Base-by-base conservation (phyloP, 2,888 invertebrate genomes). In the Mystacides longicornis region DNA sequence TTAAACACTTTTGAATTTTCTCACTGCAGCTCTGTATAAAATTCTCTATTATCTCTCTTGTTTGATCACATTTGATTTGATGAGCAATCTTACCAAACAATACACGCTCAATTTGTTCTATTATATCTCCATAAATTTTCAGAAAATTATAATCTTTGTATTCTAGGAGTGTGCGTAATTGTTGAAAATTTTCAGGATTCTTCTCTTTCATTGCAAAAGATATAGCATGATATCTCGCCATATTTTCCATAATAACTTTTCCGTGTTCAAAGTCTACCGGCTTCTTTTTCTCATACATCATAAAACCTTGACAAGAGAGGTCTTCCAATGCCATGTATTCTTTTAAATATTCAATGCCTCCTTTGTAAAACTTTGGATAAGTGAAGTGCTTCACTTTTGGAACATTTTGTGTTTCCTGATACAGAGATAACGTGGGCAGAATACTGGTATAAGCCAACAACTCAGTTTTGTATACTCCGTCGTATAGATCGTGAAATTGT, bases 181-280 rank as follows among this genome's bases (percentile, higher is more conserved):
- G 7, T 20, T 57, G 49, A 1, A 21, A 49, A 1, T 45, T 47
- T 18, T 52, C 46, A 27, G 59, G 62, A 20, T 61, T 54, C 37
- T 61, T 60, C 9, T 62, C 55, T 27, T 52, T 53, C 33, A 64
- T 47, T 1, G 60, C 65, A 46, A 63, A 62, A 4, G 64, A 63
- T 11, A 62, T n/a, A 2, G 63, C 64, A 27, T 65, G 65, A 7
- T 58, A 54, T 37, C 60, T 63, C 7, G 63, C 65, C 46, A 63
- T 61, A n/a, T 55, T 49, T 18, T 54, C 50, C 20, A 65, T 46
- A 5, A 63, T 57, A 7, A 54, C 42, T 46, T 55, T 42, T 2
- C 59, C 37, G 19, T 63, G 62, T 2, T 56, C n/a, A 4, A 54
- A 23, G 23, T 58, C 55, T 42, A 63, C 43, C 2, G 62, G 54